Percentiles rank a stretch among this genome's conserved stretches.
Evolutionary conservation across 2,888 invertebrate species (phyloP).

Genomic region (Trichogramma dendrolimi): DNA sequence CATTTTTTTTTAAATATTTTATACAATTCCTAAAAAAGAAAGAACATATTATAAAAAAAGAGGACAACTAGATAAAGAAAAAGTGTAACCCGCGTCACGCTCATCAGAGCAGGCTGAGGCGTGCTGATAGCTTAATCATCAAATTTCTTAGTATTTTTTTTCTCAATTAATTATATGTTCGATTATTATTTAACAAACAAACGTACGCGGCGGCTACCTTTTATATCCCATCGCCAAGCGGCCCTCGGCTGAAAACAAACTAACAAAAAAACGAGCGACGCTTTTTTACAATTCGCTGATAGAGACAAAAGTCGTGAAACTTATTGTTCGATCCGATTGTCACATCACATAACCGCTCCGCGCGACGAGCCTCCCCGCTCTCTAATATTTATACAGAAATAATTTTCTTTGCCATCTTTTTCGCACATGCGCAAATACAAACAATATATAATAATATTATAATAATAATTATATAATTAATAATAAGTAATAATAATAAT

Average conservation of each 20-base stretch:
- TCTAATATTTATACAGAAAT: not conserved
- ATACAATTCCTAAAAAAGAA: constrained; percentile 12
- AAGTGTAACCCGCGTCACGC: constrained; percentile 11
- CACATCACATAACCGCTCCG: not conserved
- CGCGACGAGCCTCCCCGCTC: constrained; percentile 4
- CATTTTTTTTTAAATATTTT: constrained; percentile 4
- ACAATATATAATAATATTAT: constrained; percentile 27
- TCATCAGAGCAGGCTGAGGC: not conserved
- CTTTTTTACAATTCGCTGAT: not conserved
- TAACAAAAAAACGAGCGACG: not conserved
- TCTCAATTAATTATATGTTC: not conserved
- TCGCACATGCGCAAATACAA: not conserved
- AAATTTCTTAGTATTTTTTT: too few species aligned
- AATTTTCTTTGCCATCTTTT: constrained; percentile 3
- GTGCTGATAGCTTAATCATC: too few species aligned
- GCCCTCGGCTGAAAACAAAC: constrained; percentile 5
- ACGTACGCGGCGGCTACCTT: not conserved
- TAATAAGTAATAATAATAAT: constrained; percentile 26
- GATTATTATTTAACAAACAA: constrained; percentile 3
- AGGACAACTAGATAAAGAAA: constrained; percentile 4
- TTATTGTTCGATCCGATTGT: too few species aligned
- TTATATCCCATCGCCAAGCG: not conserved
- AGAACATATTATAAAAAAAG: constrained; percentile 9
- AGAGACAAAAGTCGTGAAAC: too few species aligned
- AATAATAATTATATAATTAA: constrained; percentile 27